phyloP scores from a whole-genome alignment of 2,113 vertebrate genomes.

The Cryptomyrus ogoouensis region DNA sequence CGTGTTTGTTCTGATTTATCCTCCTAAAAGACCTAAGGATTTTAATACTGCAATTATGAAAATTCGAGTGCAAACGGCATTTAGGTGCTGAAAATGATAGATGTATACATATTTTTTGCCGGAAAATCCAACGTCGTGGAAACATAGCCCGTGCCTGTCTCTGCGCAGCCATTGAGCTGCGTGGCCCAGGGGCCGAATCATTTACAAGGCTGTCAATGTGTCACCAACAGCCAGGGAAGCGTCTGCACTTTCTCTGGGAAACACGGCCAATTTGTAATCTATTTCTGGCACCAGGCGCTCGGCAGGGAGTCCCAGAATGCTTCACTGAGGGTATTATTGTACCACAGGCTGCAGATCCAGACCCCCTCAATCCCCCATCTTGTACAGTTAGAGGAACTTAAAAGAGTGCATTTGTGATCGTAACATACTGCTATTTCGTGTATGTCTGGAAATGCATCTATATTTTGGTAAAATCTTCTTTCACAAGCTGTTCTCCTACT shows the following conservation, averaged over 20 bases:
- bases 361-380: not conserved
- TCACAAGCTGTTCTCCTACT: not conserved
- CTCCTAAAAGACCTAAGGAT: not conserved
- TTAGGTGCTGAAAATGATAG: not conserved
- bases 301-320: constrained; percentile 9
- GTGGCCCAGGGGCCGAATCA: not conserved
- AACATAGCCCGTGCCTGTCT: not conserved
- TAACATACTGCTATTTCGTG: not conserved
- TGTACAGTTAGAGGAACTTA: not conserved
- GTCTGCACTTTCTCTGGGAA: constrained; percentile 6
- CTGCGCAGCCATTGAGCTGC: not conserved
- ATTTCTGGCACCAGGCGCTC: not conserved
- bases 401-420: not conserved
- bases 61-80: not conserved
- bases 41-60: not conserved
- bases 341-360: not conserved
- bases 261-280: not conserved
- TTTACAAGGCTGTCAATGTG: constrained; percentile 10
- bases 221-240: not conserved
- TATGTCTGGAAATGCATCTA: not conserved
- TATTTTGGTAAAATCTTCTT: not conserved
- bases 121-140: not conserved
- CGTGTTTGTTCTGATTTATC: not conserved
- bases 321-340: not conserved
- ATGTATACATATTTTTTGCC: not conserved